These are phyloP conservation scores for Mamestra configurata DNA, from an alignment of 1,140 invertebrate genomes.

Conservation along the genomic window DNA sequence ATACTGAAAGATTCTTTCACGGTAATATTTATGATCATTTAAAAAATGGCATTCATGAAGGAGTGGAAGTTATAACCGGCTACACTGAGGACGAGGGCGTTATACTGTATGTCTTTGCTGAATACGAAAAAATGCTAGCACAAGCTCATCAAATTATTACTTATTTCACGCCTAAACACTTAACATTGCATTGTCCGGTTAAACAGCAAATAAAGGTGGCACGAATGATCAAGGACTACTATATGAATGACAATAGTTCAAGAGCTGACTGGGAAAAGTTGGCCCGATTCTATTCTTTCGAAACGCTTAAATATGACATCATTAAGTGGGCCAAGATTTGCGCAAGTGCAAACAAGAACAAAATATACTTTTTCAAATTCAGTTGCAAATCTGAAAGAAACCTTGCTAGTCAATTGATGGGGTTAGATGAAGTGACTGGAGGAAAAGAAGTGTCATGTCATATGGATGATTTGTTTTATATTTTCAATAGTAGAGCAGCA, in stretches of 20 bases:
- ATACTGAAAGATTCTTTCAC: constrained; percentile 64
- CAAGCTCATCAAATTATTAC: neutral
- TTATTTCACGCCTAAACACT: constrained; percentile 30
- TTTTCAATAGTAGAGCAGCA: constrained; percentile 57
- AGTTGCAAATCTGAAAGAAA: constrained; percentile 61
- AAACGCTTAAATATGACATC: neutral
- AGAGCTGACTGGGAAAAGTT: constrained; percentile 51
- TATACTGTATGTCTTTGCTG: too few species aligned
- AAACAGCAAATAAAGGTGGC: constrained; percentile 48
- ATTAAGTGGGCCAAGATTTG: constrained; percentile 53
- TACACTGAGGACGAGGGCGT: constrained; percentile 29
- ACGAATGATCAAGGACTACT: constrained; percentile 43
- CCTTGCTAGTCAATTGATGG: constrained; percentile 38
- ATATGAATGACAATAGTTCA: constrained; percentile 48
- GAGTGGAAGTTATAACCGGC: constrained; percentile 60
- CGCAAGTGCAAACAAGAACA: constrained; percentile 54
- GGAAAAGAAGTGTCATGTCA: constrained; percentile 55
- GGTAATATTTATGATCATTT: constrained; percentile 56
- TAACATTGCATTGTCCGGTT: constrained; percentile 38
- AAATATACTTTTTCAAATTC: constrained; percentile 63
- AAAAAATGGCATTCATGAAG: constrained; percentile 59
- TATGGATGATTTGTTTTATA: constrained; percentile 64
- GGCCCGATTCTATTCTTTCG: neutral
- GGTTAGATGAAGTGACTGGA: constrained; percentile 41
- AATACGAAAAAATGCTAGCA: too few species aligned